These are phyloP conservation scores for Apamea monoglypha DNA, from an alignment of 2,888 invertebrate genomes.

Conservation along the genomic window DNA sequence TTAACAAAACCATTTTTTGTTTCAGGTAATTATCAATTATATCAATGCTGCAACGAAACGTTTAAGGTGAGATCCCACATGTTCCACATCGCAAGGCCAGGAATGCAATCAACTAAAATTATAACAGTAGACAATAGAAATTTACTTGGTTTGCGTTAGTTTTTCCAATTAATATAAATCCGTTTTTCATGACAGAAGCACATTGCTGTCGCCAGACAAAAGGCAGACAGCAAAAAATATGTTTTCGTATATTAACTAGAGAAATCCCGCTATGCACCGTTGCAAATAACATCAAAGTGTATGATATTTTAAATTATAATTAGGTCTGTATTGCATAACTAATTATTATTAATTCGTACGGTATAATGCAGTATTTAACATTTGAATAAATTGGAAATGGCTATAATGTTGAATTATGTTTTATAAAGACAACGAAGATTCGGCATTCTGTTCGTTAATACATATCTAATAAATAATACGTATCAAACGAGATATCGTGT, in stretches of 20 bases:
- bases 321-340: conserved; percentile 6
- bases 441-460: not conserved
- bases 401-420: conserved; percentile 5
- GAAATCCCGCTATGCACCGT: conserved; percentile 41
- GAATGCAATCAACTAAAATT: conserved; percentile 42
- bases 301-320: conserved; percentile 1
- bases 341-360: conserved; percentile 20
- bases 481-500: conserved; percentile 23
- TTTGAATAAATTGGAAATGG: conserved; percentile 16
- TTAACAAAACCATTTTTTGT: conserved; percentile 75
- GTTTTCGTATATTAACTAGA: conserved; percentile 21
- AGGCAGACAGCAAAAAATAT: conserved; percentile 4
- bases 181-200: conserved; percentile 36
- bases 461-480: conserved; percentile 24
- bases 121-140: conserved; percentile 9
- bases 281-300: conserved; percentile 22
- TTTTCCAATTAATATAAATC: conserved; percentile 33
- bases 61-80: conserved; percentile 80
- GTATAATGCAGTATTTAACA: conserved; percentile 19
- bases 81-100: conserved; percentile 25
- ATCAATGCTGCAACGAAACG: conserved; percentile 69
- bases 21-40: conserved; percentile 82
- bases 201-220: conserved; percentile 30
- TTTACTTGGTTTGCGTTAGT: conserved; percentile 24
- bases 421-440: conserved; percentile 8